Evolutionary conservation across 2,797 vertebrate species (phyloP).

Genomic region (Lacerta viridis): DNA sequence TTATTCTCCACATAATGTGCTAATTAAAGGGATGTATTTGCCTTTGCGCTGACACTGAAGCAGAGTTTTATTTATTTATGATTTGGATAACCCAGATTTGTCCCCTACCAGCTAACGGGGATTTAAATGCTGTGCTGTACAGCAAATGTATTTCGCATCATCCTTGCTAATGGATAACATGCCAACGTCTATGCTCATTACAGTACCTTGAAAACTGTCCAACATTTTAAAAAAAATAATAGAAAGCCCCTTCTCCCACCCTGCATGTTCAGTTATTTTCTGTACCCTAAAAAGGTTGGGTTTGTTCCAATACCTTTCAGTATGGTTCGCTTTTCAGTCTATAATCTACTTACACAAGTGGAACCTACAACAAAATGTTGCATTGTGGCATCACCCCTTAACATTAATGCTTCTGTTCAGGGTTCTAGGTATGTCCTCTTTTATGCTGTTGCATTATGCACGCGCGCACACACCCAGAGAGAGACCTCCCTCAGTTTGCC

Average conservation of each 20-base stretch:
- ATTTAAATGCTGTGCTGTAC: neutral
- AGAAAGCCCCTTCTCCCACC: neutral
- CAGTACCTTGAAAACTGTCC: neutral
- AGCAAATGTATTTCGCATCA: neutral
- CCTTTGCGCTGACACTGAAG: neutral
- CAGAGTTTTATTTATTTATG: neutral
- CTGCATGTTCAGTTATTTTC: neutral
- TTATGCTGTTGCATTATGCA: neutral
- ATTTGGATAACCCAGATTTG: slow-evolving; percentile 10
- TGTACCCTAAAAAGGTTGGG: neutral
- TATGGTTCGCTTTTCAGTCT: neutral
- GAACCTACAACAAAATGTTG: too few species aligned
- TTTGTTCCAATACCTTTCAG: neutral
- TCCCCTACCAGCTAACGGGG: neutral
- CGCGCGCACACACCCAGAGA: too few species aligned
- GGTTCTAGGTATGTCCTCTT: too few species aligned
- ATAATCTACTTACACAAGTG: too few species aligned
- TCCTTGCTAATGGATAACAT: neutral
- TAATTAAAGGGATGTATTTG: slow-evolving; percentile 39
- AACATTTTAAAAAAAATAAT: neutral
- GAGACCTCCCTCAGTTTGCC: neutral
- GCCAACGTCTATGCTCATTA: neutral
- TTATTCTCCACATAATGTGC: neutral
- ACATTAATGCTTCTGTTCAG: too few species aligned
- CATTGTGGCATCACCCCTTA: too few species aligned